phyloP scores from a whole-genome alignment of 2,888 invertebrate genomes.

The Napeogenes sylphis region DNA sequence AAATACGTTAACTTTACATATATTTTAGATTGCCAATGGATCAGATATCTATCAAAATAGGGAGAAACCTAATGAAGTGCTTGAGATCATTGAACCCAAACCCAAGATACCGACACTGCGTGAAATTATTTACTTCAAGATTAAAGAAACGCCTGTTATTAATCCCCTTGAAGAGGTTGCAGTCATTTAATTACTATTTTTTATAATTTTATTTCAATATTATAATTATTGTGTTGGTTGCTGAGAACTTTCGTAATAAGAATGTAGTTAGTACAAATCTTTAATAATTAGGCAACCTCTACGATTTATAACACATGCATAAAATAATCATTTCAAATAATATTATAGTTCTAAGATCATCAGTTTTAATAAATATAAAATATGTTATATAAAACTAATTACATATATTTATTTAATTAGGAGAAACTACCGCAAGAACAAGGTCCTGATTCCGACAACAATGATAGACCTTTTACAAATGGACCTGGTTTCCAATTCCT shows the following conservation, averaged over 20 bases:
- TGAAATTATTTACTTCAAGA: constrained; percentile 23
- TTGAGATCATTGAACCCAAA: constrained; percentile 17
- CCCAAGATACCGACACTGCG: constrained; percentile 16
- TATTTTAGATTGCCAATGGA: constrained; percentile 21
- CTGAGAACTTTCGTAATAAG: too few species aligned
- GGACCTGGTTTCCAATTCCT: constrained; percentile 26
- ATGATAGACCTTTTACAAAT: constrained; percentile 24
- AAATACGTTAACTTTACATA: not conserved
- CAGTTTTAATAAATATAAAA: not conserved
- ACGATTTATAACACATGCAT: too few species aligned
- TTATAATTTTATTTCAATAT: too few species aligned
- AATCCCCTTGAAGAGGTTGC: constrained; percentile 9
- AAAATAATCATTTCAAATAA: too few species aligned
- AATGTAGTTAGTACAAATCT: too few species aligned
- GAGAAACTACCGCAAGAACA: not conserved
- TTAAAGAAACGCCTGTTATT: constrained; percentile 17
- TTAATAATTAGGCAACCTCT: too few species aligned
- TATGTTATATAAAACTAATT: not conserved
- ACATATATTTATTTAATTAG: not conserved
- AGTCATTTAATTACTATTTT: too few species aligned
- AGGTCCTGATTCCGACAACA: constrained; percentile 13
- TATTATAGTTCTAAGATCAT: not conserved
- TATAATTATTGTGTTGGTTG: too few species aligned
- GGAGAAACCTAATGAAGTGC: constrained; percentile 16
- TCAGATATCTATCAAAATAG: constrained; percentile 19